Base-by-base conservation (phyloP, 2,797 vertebrate genomes). In the Micrastur ruficollis region DNA sequence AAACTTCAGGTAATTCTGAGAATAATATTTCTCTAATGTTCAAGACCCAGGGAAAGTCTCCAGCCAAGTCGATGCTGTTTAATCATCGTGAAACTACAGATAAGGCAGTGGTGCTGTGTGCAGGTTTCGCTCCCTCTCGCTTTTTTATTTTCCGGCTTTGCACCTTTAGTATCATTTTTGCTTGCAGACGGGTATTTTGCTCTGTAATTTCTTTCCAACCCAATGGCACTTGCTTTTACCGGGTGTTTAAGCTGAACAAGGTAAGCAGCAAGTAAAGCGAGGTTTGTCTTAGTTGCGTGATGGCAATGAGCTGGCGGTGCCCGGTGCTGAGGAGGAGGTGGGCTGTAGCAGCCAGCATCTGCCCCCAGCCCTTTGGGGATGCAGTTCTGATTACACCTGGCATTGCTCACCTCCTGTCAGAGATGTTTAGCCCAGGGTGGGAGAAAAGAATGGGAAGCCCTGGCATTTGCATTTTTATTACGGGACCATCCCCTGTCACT, bases 341-440 rank as follows among this genome's bases (percentile, higher is more conserved):
- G 98, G 97, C 97, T 97, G 97, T 95, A 96, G 96, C 97, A 90
- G 95, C 96, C 97, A 87, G 96, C 96, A 93, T 92, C 89, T 68
- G 95, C 65, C 89, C 96, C 91, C 79, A 92, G 90, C 95, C 92
- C 96, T 98, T 94, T 75, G 44, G 92, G 97, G 97, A 97, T 97
- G 96, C 71, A 50, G 86, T 97, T 89, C 93, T 96, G 97, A 97
- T 94, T 94, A 94, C 49, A 62, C 56, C 68, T 70, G 96, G 96
- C 86, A 93, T 93, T 95, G 97, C 97, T 98, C 97, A 95, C 97
- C 97, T 98, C 97, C 97, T 87, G 93, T 97, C 95, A 93, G 96
- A 96, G 96, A 97, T 53, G 68, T 95, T 96, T 94, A 89, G 74
- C 20, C 50, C 13, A 18, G 12, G 40, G 44, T 4, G 20, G 56